Base-by-base conservation (phyloP, 2,797 vertebrate species). In the Saxicola maurus region DNA sequence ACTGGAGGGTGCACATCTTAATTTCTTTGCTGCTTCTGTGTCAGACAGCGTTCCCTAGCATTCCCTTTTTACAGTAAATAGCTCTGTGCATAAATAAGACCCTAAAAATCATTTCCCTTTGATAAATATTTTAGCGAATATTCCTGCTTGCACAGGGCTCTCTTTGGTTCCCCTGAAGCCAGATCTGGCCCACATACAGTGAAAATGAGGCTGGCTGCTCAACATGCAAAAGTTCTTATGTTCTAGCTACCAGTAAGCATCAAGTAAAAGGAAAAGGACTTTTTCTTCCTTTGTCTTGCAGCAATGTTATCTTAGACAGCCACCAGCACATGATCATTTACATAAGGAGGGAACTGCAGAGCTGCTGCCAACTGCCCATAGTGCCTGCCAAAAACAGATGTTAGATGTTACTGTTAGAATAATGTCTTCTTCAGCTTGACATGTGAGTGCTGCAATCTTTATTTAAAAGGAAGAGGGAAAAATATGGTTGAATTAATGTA, bases 321-420 rank as follows among this genome's bases (percentile, higher is more conserved):
- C 95, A 93, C 92, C 86, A 95, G 93, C 90, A 87, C 46, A 84
- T n/a, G 80, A 95, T 94, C 86, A 94, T 95, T 96, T 97, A 91
- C 89, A 89, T 92, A 95, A 85, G 67, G 90, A 94, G 94, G 90
- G 91, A 96, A 95, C 48, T 8, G 67, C 75, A 89, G 61, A 89
- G 75, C 91, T 91, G 72, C 94, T 96, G 96, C 96, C 94, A 96
- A 91, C 88, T 93, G 79, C 92, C 91, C 92, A 89, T 52, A 67
- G 79, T 87, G 92, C 82, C 91, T 97, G 94, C 93, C 94, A 90
- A 91, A 96, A 95, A 69, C 92, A 97, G 95, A 95, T 95, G 94
- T 94, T 93, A 94, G 85, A 95, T 96, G 95, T 92, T 95, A 86
- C 91, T 87, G 61, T 91, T 91, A 92, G 87, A 95, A 87, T 89